Base-by-base conservation (phyloP, 2,797 vertebrate species). In the Columba guinea region DNA sequence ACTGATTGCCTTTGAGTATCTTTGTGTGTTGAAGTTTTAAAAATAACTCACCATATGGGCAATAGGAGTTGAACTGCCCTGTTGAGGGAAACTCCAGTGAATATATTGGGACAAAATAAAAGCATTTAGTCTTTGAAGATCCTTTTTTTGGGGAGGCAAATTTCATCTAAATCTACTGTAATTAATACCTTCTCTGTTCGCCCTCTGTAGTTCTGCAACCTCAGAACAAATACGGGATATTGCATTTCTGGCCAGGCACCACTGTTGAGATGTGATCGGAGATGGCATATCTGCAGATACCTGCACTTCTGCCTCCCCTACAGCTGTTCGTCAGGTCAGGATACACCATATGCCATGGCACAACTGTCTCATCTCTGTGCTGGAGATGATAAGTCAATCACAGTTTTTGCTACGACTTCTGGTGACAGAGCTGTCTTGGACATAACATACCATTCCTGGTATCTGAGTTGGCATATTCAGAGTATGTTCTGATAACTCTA, bases 221-320 rank as follows among this genome's bases (percentile, higher is more conserved):
- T 90, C 39, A 39, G 39, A 39, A 39, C 39, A 39, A 39, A 39
- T 39, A 39, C 5, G 39, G 39, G 39, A 39, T 39, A 34, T 3
- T 68, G 56, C 46, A 13, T 80, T 90, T 87, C 70, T 96, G 74
- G 86, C 56, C 26, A 62, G 89, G 53, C 52, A 90, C 12, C 32
- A 2, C 14, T 58, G 39, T 55, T 94, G 59, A 80, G 80, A 86
- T 88, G 52, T 93, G 90, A 91, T 95, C 41, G 48, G 85, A 93
- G 77, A 27, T 95, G 94, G 71, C 94, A 80, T 73, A 91, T 90
- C 77, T 96, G 94, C 96, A 87, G 71, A 75, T 89, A 93, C 44
- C 80, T 90, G 87, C 67, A 60, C 63, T 94, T 90, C 77, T 84
- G 56, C 53, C 77, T 94, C 52, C 46, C 59, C 60, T 67, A 30